Base-by-base conservation (phyloP, 2,888 invertebrate genomes). In the Glyphotaelius pellucidus region DNA sequence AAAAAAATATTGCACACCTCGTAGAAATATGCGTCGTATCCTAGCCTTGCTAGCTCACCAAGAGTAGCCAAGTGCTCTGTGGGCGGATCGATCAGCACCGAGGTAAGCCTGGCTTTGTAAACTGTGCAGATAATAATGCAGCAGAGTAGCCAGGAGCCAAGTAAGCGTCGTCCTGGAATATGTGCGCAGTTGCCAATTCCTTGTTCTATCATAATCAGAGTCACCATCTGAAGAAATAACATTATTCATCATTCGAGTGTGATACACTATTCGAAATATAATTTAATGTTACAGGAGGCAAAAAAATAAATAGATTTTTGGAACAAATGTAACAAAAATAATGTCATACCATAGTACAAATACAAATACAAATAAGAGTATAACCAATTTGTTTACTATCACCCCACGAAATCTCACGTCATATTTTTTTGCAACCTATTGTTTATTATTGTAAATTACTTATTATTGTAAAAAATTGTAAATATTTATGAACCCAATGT, bases 91-190 rank as follows among this genome's bases (percentile, higher is more conserved):
- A 93, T 87, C 89, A 93, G 52, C 11, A 91, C 32, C 2, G 92
- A 90, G 14, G 93, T 91, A 12, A 93, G 91, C 80, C 92, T 93
- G 3, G 92, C 93, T 90, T 93, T 93, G 90, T 93, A 93, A 5
- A 90, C 87, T 30, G 93, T 92, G 47, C 92, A 91, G 12, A 93
- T 93, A 30, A 93, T 93, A 15, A 93, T 90, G 79, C 91, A 93
- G 81, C 93, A 93, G 38, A 93, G 67, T 12, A 93, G 47, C 93
- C 93, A 93, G 25, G 91, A 84, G 11, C 91, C n/a, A n/a, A 93
- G 80, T n/a, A 93, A 14, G 7, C 85, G 35, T 83, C 93, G 90
- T 25, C 92, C 92, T 19, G 89, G 89, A n/a, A 92, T 85, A 80
- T 89, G 89, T 11, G 91, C 90, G 12, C 90, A 83, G 3, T 89